These are phyloP conservation scores for Ciconia maguari DNA, from an alignment of 2,113 vertebrate species.

Conservation along the genomic window DNA sequence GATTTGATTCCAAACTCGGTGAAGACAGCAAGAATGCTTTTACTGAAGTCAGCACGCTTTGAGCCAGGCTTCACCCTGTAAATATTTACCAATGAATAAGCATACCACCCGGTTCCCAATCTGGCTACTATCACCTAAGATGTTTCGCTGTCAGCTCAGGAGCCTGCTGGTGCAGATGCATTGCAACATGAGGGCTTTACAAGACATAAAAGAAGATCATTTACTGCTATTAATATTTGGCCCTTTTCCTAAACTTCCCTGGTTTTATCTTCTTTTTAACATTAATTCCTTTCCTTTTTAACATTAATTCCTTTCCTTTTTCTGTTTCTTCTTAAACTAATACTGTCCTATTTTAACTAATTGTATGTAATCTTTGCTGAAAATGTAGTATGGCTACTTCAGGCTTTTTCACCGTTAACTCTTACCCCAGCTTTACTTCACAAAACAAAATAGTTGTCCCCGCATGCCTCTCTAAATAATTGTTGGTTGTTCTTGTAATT, in stretches of 20 bases:
- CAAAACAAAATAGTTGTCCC: background rate
- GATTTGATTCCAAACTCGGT: background rate
- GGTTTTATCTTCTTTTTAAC: background rate
- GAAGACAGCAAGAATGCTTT: background rate
- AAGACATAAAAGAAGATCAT: background rate
- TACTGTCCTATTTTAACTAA: background rate
- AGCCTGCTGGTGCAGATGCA: background rate
- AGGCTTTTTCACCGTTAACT: background rate
- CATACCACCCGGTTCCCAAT: background rate
- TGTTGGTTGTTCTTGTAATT: slow-evolving; percentile 11
- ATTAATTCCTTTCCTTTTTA: background rate
- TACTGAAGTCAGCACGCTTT: background rate
- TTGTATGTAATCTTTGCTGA: background rate
- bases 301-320: background rate
- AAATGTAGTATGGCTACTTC: background rate
- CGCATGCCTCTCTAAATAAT: background rate
- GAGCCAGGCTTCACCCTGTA: background rate
- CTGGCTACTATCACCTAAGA: background rate
- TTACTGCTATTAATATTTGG: background rate
- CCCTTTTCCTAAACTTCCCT: background rate
- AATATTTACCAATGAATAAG: slow-evolving; percentile 8
- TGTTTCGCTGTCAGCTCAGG: background rate
- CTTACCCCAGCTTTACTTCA: background rate
- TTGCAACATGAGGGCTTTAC: background rate
- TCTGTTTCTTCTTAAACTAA: background rate